Percentiles rank a stretch among this genome's conserved stretches.
phyloP scores from a whole-genome alignment of 2,888 invertebrate genomes.

The Drosophila demipolita region DNA sequence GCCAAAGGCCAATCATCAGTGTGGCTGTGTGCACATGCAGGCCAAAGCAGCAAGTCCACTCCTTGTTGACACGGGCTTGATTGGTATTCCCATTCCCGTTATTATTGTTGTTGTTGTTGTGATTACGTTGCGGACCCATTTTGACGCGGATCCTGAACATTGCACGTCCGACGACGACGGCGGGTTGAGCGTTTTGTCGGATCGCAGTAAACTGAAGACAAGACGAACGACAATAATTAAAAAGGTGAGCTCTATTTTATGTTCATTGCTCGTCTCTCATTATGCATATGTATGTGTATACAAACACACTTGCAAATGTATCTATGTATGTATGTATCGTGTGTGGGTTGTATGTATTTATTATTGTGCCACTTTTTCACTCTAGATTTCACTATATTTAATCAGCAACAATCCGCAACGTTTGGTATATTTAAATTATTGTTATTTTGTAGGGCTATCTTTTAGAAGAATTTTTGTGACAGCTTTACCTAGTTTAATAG shows the following conservation, averaged over 20 bases:
- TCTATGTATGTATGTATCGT: background rate
- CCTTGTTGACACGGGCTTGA: constrained; percentile 86
- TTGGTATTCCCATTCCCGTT: constrained; percentile 32
- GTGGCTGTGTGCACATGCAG: constrained; percentile 94
- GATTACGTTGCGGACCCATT: constrained; percentile 86
- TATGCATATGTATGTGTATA: constrained; percentile 8
- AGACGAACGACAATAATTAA: constrained; percentile 32
- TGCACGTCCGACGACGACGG: constrained; percentile 58
- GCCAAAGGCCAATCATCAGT: constrained; percentile 93
- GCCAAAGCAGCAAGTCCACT: constrained; percentile 93
- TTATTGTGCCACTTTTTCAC: constrained; percentile 50
- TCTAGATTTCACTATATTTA: constrained; percentile 6
- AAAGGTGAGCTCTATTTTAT: constrained; percentile 23
- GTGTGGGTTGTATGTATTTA: constrained; percentile 28
- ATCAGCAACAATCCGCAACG: background rate
- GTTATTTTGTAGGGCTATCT: constrained; percentile 16
- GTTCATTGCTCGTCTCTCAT: constrained; percentile 12
- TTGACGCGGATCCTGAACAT: constrained; percentile 85
- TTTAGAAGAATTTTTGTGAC: background rate
- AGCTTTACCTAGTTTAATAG: constrained; percentile 3
- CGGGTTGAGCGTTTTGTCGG: constrained; percentile 18
- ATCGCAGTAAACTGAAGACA: constrained; percentile 30
- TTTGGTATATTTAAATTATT: background rate
- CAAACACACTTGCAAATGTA: constrained; percentile 10
- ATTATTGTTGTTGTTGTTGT: constrained; percentile 52